These are phyloP conservation scores for Chrysogorgia sp. DNA, from an alignment of 92 coral and sea anemone species.

Conservation along the genomic window DNA sequence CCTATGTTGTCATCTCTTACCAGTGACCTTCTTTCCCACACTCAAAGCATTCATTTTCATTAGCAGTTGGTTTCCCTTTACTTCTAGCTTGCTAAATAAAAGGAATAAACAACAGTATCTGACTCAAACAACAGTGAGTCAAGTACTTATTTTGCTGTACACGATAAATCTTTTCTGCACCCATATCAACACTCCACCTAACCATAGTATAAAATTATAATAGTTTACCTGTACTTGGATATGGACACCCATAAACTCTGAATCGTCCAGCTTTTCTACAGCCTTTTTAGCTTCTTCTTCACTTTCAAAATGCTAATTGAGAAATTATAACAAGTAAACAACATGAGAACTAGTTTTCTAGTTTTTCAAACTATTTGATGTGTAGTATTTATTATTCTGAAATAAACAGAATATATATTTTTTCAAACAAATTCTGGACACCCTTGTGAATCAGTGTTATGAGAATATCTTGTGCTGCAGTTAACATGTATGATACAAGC, in stretches of 20 bases:
- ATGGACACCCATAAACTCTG: constrained; percentile 90
- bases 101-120: not conserved
- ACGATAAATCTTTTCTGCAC: not conserved
- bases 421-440: no score
- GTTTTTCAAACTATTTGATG: no score
- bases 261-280: constrained; percentile 76
- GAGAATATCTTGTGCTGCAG: no score
- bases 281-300: constrained; percentile 77
- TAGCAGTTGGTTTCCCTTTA: constrained; percentile 85
- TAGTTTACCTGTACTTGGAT: constrained; percentile 88
- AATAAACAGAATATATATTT: no score
- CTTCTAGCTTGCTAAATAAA: constrained; percentile 78
- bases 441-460: no score
- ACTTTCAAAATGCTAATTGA: constrained; percentile 80
- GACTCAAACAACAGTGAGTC: not conserved
- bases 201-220: not conserved
- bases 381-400: no score
- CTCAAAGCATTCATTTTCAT: constrained; percentile 90
- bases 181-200: not conserved
- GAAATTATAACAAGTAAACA: not conserved
- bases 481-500: no score
- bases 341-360: no score
- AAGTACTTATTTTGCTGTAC: not conserved
- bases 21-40: constrained; percentile 95
- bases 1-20: constrained; percentile 43